Conservation (phyloP, 2,797 vertebrate species). For the Platalea minor region DNA sequence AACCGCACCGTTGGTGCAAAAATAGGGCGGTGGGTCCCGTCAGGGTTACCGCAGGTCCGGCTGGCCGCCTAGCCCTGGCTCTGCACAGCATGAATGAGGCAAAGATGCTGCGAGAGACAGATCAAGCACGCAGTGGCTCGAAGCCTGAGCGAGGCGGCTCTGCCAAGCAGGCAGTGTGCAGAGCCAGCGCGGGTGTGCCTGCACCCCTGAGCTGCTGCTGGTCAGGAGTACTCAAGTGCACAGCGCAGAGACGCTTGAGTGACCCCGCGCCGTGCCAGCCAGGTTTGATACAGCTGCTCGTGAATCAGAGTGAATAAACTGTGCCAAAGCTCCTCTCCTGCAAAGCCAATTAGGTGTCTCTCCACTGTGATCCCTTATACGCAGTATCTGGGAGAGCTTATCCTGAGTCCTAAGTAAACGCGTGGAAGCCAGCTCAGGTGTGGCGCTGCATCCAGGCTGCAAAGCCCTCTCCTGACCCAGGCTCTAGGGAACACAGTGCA, state of each 20-base stretch:
- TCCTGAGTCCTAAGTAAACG: neutral
- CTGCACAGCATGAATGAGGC: fast-evolving
- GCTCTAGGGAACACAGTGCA: neutral
- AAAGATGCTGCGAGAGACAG: fast-evolving
- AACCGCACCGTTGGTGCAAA: neutral
- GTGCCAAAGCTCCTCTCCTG: neutral
- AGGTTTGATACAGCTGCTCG: neutral
- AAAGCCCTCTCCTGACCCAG: neutral
- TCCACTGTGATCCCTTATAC: neutral
- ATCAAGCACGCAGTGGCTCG: fast-evolving
- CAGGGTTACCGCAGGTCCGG: neutral
- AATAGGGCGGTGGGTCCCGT: fast-evolving
- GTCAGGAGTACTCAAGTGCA: neutral
- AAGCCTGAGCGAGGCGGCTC: neutral
- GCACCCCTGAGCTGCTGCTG: neutral
- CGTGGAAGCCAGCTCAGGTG: neutral
- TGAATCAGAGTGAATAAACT: neutral
- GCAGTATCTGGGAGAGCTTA: neutral
- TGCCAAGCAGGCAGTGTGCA: neutral
- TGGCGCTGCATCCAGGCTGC: neutral
- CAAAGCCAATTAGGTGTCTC: neutral
- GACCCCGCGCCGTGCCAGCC: neutral
- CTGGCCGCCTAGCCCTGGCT: neutral
- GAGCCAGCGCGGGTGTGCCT: neutral
- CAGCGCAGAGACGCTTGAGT: neutral